Base-by-base conservation (phyloP, 1,140 invertebrate species). In the Sogatella furcifera region DNA sequence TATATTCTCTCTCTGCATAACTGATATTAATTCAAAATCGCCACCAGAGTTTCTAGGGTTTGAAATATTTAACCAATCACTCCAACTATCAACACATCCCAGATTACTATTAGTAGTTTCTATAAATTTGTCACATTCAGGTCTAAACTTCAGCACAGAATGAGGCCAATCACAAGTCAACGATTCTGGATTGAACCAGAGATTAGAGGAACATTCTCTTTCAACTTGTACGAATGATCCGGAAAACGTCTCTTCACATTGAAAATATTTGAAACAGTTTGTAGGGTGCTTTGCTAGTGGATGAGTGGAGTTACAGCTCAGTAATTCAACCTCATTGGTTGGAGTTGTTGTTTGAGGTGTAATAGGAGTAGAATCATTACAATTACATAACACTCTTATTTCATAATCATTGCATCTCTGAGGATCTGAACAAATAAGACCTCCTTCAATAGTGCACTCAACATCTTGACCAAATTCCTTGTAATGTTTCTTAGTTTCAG, bases 391-490 rank as follows among this genome's bases (percentile, higher is more conserved):
- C 31, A 88, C 80, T 24, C 85, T 76, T 14, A 90, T 80, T 70
- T 90, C 86, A 71, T 88, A 90, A 69, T 90, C 85, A 28, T 76
- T 71, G 68, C 84, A 85, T 14, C 73, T 72, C 1, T 49, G 6
- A 8, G 15, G 15, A 17, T 49, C 46, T 28, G 76, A 68, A 68
- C 90, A 93, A 8, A 82, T 70, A 0, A 92, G 73, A 1, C 89
- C 89, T 43, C 77, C 76, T 64, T 85, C 77, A 19, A 90, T 67
- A 66, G 80, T 84, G 69, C 90, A 93, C 52, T 85, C 80, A 0
- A 87, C 85, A 67, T 87, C 80, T 59, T 90, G 74, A 1, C 84
- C 84, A 14, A 84, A 84, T 61, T 82, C 79, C 68, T 86, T 86
- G 1, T 81, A 74, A 3, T 77, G 72, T 46, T 79, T 73, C 57